Conservation (phyloP, 37 sponge, comb jelly and placozoan genomes). For the Chondrilla cf. caribensis region DNA sequence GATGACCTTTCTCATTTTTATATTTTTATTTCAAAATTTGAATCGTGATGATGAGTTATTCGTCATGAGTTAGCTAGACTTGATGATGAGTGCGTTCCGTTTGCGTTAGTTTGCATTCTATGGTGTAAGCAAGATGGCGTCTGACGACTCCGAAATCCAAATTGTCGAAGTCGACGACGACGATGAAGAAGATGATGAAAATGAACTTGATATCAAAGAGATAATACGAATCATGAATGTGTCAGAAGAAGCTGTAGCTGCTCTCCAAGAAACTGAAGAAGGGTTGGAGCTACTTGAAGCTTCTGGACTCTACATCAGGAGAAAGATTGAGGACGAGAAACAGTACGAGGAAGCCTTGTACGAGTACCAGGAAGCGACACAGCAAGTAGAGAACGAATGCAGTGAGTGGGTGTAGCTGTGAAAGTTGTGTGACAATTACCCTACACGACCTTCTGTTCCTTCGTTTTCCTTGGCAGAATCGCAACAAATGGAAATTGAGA, state of each 20-base stretch:
- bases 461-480: background rate
- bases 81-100: too few species aligned
- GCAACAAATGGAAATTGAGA: too few species aligned
- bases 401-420: background rate
- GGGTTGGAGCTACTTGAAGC: slow-evolving; percentile 8
- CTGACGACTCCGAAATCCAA: background rate
- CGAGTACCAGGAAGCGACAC: background rate
- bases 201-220: slow-evolving; percentile 7
- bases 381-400: background rate
- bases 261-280: slow-evolving; percentile 12
- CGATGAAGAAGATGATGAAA: slow-evolving; percentile 33
- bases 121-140: slow-evolving; percentile 6
- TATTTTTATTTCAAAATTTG: too few species aligned
- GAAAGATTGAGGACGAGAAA: background rate
- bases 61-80: too few species aligned
- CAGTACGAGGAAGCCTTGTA: background rate
- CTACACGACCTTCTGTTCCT: too few species aligned
- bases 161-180: background rate
- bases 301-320: background rate
- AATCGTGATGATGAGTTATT: too few species aligned
- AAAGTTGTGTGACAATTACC: too few species aligned
- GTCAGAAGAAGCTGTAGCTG: background rate
- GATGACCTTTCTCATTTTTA: too few species aligned
- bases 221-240: background rate
- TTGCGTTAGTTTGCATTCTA: background rate